These are phyloP conservation scores for Eueremaeus valkanovi DNA, from an alignment of 2,888 invertebrate genomes.

Conservation along the genomic window DNA sequence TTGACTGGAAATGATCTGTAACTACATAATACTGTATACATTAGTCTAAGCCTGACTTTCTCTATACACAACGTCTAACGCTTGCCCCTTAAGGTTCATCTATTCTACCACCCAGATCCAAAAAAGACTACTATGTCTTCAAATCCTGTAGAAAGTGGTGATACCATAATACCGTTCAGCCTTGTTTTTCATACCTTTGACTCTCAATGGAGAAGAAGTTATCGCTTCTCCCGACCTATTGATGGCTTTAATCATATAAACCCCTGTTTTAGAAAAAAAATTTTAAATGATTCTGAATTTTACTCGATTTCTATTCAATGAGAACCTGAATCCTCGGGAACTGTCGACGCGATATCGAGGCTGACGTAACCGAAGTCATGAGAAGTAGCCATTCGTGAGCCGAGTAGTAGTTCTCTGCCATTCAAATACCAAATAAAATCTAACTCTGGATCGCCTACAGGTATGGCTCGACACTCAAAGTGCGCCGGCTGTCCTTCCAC, in stretches of 20 bases:
- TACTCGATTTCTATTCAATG: slow-evolving; percentile 62
- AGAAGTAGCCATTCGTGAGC: slow-evolving; percentile 89
- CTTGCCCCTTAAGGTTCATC: too few species aligned
- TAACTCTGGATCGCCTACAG: slow-evolving; percentile 89
- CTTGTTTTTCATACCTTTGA: slow-evolving; percentile 70
- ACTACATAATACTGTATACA: too few species aligned
- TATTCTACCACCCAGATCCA: too few species aligned
- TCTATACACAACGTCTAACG: too few species aligned
- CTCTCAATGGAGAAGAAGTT: slow-evolving; percentile 82
- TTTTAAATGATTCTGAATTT: slow-evolving; percentile 63
- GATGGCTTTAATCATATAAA: slow-evolving; percentile 50
- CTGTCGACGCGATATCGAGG: slow-evolving; percentile 83
- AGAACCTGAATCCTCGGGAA: slow-evolving; percentile 83
- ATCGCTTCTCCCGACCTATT: slow-evolving; percentile 92
- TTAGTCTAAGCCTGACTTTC: too few species aligned
- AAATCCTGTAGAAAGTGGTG: too few species aligned
- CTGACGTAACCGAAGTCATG: slow-evolving; percentile 96
- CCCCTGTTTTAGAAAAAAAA: background rate
- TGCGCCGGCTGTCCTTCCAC: slow-evolving; percentile 92
- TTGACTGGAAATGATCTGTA: too few species aligned
- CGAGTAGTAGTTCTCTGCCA: slow-evolving; percentile 68
- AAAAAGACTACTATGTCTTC: too few species aligned
- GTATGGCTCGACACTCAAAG: slow-evolving; percentile 92
- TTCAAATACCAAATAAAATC: slow-evolving; percentile 94
- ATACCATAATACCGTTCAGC: too few species aligned